A percentile compares a stretch with the other conserved stretches of the same genome.
These are phyloP conservation scores for Molossus molossus DNA, from an alignment of 2,797 vertebrate genomes.

Conservation along the genomic window DNA sequence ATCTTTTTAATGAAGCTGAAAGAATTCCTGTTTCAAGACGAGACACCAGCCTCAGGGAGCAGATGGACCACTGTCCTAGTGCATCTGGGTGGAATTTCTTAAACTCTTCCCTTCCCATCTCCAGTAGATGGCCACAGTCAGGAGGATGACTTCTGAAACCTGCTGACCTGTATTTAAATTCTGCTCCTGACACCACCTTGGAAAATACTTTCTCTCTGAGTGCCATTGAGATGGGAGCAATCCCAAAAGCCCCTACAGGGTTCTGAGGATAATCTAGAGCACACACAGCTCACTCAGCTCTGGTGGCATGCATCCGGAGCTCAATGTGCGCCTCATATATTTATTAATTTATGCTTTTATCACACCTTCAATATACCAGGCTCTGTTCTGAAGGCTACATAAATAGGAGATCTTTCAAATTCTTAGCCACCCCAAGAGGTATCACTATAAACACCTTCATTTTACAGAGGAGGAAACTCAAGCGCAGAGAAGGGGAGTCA, in stretches of 20 bases:
- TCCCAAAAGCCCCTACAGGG: background rate
- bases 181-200: background rate
- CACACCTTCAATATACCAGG: background rate
- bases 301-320: background rate
- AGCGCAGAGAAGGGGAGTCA: background rate
- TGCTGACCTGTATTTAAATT: background rate
- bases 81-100: background rate
- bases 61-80: background rate
- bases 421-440: background rate
- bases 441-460: background rate
- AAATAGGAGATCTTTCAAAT: constrained; percentile 23
- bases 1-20: constrained; percentile 65
- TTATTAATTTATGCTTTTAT: background rate
- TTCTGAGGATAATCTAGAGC: background rate
- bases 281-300: background rate
- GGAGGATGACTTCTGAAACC: background rate
- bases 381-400: background rate
- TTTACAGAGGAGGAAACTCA: background rate
- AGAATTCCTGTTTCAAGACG: background rate
- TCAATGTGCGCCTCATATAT: background rate
- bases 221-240: background rate
- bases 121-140: background rate
- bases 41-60: background rate
- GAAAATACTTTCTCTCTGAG: background rate
- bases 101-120: background rate